Evolutionary conservation across 2,113 vertebrate species (phyloP), one percentile per base, ranked within the genome.

Genomic region (Labeo rohita): DNA sequence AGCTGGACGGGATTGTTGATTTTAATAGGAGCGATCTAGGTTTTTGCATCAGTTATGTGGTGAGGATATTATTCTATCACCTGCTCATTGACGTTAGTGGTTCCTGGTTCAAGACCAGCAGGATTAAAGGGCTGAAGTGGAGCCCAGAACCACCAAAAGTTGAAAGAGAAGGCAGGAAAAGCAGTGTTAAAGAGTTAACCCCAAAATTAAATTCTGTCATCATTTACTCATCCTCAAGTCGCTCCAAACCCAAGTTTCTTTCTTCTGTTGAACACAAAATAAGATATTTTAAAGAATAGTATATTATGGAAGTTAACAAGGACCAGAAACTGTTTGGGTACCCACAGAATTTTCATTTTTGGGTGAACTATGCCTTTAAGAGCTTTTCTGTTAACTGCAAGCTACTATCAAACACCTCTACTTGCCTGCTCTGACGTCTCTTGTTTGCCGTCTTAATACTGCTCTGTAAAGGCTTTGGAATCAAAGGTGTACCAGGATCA

Each of bases 401-500:
- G n/a, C 76, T 56, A 47, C 86, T 83, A 65, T 73, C 75, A 80
- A 80, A 45, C 61, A 65, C 39, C 59, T 52, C 34, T 65, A 49
- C 6, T 9, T 39, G 4, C 80, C 8, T 47, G 50, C 47, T 36
- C 45, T 49, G 45, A 9, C 23, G 39, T 21, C n/a, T 18, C 36
- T 78, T 39, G 12, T 82, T 73, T 80, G 56, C n/a, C 61, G 39
- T 39, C 49, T 11, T 43, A 63, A 80, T 39, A 47, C 54, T 36
- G 16, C 43, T 49, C 56, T 66, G 63, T 52, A 56, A 63, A 52
- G 75, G 73, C 39, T 83, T 59, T 10, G 15, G 28, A 79, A 84
- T 85, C 81, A 88, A 86, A 87, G 76, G 50, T 84, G 77, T 34
- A 45, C 78, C 73, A 12, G 54, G 87, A 89, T 87, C 84, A 86